Evolutionary conservation across 2,888 invertebrate genomes (phyloP).

Genomic region (Himalopsyche japonica): DNA sequence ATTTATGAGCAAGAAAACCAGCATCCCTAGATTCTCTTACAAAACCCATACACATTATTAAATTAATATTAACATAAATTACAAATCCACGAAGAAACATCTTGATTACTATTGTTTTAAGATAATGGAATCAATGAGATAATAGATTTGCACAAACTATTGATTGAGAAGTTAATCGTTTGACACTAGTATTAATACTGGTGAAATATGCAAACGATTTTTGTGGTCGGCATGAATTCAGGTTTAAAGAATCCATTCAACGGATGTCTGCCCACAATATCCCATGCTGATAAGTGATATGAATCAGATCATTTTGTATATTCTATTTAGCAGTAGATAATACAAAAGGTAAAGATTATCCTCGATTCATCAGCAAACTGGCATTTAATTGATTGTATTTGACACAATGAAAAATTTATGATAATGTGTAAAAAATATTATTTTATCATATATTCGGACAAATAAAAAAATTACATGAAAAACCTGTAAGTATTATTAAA

Average conservation of each 20-base stretch:
- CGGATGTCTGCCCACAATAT: conserved; percentile 28
- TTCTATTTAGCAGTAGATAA: neutral
- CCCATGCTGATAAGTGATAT: conserved; percentile 18
- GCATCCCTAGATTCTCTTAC: neutral
- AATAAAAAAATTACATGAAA: too few species aligned
- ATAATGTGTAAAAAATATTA: too few species aligned
- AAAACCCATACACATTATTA: neutral
- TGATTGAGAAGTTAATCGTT: neutral
- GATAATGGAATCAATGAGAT: neutral
- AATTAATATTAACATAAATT: neutral
- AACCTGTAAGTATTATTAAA: too few species aligned
- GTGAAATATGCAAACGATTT: neutral
- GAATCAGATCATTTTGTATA: neutral
- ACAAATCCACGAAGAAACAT: neutral
- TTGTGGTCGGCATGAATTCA: neutral
- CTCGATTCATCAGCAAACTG: neutral
- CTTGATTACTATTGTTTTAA: neutral
- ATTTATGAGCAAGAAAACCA: neutral
- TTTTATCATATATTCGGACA: too few species aligned
- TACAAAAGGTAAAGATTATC: neutral
- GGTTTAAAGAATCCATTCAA: neutral
- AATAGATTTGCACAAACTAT: neutral
- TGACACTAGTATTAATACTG: neutral
- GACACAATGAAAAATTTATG: too few species aligned
- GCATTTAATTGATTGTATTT: too few species aligned